Base-by-base conservation (phyloP, 1,140 invertebrate genomes). In the Megathymus violae region DNA sequence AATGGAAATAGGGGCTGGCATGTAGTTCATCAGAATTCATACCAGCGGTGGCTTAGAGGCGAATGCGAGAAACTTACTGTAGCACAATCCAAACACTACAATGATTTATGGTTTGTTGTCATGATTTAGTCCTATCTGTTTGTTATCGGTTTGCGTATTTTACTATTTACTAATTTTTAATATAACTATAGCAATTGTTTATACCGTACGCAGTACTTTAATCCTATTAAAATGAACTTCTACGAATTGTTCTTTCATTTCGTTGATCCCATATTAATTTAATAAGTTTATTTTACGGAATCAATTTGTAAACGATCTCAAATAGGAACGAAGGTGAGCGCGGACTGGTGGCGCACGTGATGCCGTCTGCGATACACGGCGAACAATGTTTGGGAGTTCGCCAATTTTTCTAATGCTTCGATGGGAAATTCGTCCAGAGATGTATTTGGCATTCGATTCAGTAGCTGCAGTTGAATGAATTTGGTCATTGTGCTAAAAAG, bases 151-250 rank as follows among this genome's bases (percentile, higher is more conserved):
- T 77, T 69, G 56, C 54, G 64, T 69, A 73, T 67, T 71, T 64
- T 68, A 71, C 59, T 69, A 67, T 59, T 40, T 64, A 69, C 64
- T 70, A 36, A 36, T 36, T 52, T 52, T 52, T 48, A 36, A 52
- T 52, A 36, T 52, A 38, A 25, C 64, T 66, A 65, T 61, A 31
- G 48, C 11, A 65, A 73, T 62, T 66, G 61, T 71, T 72, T 73
- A 61, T 78, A 51, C 58, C 54, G 22, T 67, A 66, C 44, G 67
- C 60, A 62, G 73, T 69, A 71, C 62, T 75, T 75, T 72, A 56
- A 75, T 78, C 78, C 62, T 65, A 73, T 69, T 76, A 80, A 79
- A 71, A 61, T 71, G 64, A 65, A 64, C 62, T 73, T 59, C 64
- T 71, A 62, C 13, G 14, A 52, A 17, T 17, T 10, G 43, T 43